Evolutionary conservation across 2,888 invertebrate genomes (phyloP).

Genomic region (Sialis lutaria): DNA sequence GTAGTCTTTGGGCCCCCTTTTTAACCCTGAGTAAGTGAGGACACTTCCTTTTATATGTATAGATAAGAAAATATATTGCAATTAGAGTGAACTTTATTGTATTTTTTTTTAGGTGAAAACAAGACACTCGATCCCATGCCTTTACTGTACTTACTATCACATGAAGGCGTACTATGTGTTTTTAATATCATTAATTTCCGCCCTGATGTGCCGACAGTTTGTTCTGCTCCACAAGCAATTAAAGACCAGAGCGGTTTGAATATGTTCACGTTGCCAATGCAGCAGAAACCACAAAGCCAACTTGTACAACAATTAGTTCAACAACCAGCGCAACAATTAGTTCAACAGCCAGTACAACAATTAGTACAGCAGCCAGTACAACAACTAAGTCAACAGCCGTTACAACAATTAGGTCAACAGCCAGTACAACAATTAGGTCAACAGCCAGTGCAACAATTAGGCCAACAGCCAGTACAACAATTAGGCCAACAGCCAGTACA

Average conservation of each 20-base stretch:
- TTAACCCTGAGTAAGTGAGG: no score
- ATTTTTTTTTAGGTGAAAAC: conserved; percentile 32
- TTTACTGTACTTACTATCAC: conserved; percentile 55
- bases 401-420: no score
- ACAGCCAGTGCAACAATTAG: no score
- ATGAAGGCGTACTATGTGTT: conserved; percentile 57
- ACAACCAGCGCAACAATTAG: background rate
- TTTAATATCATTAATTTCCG: conserved; percentile 60
- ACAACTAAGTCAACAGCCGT: no score
- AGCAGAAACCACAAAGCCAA: no score
- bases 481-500: background rate
- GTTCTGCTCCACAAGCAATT: conserved; percentile 38
- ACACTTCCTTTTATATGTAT: background rate
- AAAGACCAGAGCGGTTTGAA: conserved; percentile 20
- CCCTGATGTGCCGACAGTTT: conserved; percentile 37
- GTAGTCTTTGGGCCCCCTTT: no score
- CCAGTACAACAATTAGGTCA: no score
- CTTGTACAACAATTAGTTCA: conserved; percentile 1
- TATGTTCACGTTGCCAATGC: background rate
- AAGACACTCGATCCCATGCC: conserved; percentile 57
- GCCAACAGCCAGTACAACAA: no score
- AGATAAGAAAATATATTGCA: background rate
- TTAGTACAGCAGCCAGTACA: no score
- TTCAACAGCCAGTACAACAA: no score
- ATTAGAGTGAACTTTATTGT: conserved; percentile 6